Evolutionary conservation across 2,888 invertebrate genomes (phyloP), one percentile per base, ranked within the genome.

Genomic region (Lobophora halterata): DNA sequence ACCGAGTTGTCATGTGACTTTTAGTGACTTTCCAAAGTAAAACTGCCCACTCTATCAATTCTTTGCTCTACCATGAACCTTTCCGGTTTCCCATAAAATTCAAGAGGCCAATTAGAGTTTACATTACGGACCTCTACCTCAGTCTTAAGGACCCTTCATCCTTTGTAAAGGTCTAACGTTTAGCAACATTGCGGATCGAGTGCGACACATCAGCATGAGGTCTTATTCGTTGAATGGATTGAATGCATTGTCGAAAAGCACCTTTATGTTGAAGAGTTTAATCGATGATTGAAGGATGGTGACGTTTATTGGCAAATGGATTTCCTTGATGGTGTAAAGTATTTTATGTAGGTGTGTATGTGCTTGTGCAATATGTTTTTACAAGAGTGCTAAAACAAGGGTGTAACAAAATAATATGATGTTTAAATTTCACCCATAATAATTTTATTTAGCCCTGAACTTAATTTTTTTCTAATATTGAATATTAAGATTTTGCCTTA

Each of bases 71-170:
- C 44, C 41, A 16, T 19, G 46, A 58, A 72, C 73, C 73, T 75
- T 73, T 71, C 79, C 74, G 77, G 77, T 66, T 65, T 73, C 76
- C 71, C 68, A 77, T 71, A 73, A 76, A 80, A 79, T 66, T 79
- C 67, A 79, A 86, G 79, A 77, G 77, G 79, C 77, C 81, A 82
- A 86, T 86, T 86, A 83, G 61, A 60, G 69, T 71, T n/a, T 65
- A 74, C 71, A 67, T 63, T 66, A 62, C 63, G 69, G 66, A 68
- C 66, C 67, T 66, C 65, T 65, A 39, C 31, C 58, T 70, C 66
- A 68, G 65, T 48, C 56, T 65, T 58, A 49, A 73, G 69, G 46
- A 52, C 61, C 52, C 67, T 70, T 56, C 45, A 58, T 37, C 53
- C 6, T 59, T 64, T 65, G 65, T 69, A 53, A 18, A 20, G 54